Base-by-base conservation (phyloP, 2,888 invertebrate genomes). In the Conchocele bisecta region DNA sequence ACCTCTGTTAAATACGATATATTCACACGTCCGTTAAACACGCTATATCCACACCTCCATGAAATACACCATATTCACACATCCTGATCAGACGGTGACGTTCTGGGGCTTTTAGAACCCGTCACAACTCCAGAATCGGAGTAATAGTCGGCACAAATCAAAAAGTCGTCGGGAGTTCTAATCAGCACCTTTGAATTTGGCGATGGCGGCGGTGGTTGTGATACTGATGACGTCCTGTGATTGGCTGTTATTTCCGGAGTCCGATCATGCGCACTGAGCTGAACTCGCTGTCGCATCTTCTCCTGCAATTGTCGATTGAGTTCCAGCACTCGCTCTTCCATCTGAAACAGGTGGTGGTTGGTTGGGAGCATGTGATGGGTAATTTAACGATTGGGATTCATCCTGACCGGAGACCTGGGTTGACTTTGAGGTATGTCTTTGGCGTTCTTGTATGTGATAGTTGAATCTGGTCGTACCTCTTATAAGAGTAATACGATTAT, bases 311-410 rank as follows among this genome's bases (percentile, higher is more conserved):
- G 79, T 41, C 66, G 68, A 53, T 88, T 86, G n/a, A 88, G 66
- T 24, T 84, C 86, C 53, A 79, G 78, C 2, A 88, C 79, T 54
- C 81, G 75, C 13, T 84, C 83, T 59, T 88, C 87, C 83, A 86
- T 84, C 87, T 88, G 77, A 0, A 78, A 81, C n/a, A n/a, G n/a
- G n/a, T n/a, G n/a, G n/a, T n/a, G n/a, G n/a, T n/a, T n/a, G n/a
- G n/a, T n/a, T n/a, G n/a, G n/a, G n/a, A n/a, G n/a, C n/a, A n/a
- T n/a, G n/a, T n/a, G n/a, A n/a, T n/a, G n/a, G n/a, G n/a, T n/a
- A n/a, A n/a, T n/a, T n/a, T n/a, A n/a, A n/a, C n/a, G n/a, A n/a
- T n/a, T n/a, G n/a, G n/a, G n/a, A n/a, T n/a, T n/a, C n/a, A n/a
- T n/a, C n/a, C n/a, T n/a, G n/a, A n/a, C n/a, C n/a, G n/a, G n/a